Evolutionary conservation across 2,888 invertebrate species (phyloP), one percentile per base, ranked within the genome.

Genomic region (Enchytraeus crypticus): DNA sequence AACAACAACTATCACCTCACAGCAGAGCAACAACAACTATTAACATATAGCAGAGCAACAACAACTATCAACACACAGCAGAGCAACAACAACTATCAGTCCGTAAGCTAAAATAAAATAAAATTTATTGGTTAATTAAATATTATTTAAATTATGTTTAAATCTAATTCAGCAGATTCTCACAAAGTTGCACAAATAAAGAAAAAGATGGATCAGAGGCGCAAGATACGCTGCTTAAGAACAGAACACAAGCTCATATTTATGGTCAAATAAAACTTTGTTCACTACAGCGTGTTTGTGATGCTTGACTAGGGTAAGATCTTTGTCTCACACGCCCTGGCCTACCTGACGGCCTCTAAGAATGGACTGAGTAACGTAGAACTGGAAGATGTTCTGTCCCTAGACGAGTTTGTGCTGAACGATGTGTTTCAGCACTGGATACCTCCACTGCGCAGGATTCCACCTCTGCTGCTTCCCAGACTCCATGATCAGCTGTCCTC

Each of bases 371-470:
- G 62, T 49, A 71, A 71, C 32, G 58, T 62, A 14, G 71, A 72
- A 56, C 47, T 71, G 21, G 70, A 71, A 46, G 71, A 71, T 38
- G 53, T 69, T 26, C 34, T 69, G 59, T 66, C 66, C 8, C 53
- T 69, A 26, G 69, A 69, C 33, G 69, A 69, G 57, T 58, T 55
- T 11, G 70, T 71, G n/a, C 63, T 70, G 8, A 64, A 70, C 46
- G 67, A 68, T 32, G 68, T 69, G 11, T 69, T 63, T 47, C 32
- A 58, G 27, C 69, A 71, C 64, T 66, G 72, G 56, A 63, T 72
- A 32, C 74, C 75, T 14, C 71, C 73, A 4, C 65, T 73, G 14
- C 60, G 74, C 4, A 65, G 76, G 46, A 69, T 76, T 29, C 71
- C 71, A 0, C 70, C 71, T 8, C 61, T 69, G n/a, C 67, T 70